Evolutionary conservation across 2,797 vertebrate genomes (phyloP).

Genomic region (Tenualosa thibaudeaui): DNA sequence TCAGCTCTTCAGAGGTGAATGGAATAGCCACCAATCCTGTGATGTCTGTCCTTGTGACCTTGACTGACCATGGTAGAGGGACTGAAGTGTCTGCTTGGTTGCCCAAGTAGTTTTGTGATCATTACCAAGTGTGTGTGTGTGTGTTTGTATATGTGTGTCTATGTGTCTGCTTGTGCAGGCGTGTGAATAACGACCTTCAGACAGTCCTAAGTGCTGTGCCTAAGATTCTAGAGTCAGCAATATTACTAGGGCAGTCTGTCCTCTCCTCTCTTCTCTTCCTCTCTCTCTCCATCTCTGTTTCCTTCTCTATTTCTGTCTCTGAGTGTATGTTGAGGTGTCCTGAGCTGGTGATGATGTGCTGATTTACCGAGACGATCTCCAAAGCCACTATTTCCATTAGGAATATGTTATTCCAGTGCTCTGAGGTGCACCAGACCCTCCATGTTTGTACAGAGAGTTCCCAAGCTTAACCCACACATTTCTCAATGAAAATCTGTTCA

Average conservation of each 20-base stretch:
- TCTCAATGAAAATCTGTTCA: not conserved
- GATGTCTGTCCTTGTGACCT: not conserved
- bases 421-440: not conserved
- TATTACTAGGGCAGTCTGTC: slow-evolving; percentile 70
- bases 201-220: slow-evolving; percentile 72
- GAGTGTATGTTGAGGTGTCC: not conserved
- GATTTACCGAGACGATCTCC: not conserved
- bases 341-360: not conserved
- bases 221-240: slow-evolving; percentile 73
- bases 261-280: not conserved
- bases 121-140: slow-evolving; percentile 22
- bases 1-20: not conserved
- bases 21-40: slow-evolving; percentile 10
- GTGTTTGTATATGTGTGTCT: slow-evolving; percentile 6
- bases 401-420: not conserved
- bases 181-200: slow-evolving; percentile 73
- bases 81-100: not conserved
- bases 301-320: not conserved
- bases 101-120: slow-evolving; percentile 21
- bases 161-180: slow-evolving; percentile 27
- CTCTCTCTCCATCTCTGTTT: not conserved
- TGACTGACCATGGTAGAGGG: not conserved
- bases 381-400: not conserved
- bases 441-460: not conserved
- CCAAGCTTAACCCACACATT: not conserved